These are phyloP conservation scores for Ornithoptera priamus DNA, from an alignment of 2,888 invertebrate genomes.

Conservation along the genomic window DNA sequence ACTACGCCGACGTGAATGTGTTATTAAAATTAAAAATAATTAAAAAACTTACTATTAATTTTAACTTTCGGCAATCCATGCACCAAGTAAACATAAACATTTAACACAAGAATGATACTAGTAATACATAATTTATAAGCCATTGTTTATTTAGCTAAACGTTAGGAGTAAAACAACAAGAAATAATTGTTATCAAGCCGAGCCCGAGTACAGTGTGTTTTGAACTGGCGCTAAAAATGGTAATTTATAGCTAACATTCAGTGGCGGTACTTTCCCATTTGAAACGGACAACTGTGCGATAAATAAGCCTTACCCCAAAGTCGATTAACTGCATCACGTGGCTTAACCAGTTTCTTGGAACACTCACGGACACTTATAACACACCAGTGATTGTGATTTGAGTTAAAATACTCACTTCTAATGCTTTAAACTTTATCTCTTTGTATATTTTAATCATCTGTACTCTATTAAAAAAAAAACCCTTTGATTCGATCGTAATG, in stretches of 20 bases:
- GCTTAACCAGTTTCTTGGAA: background rate
- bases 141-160: background rate
- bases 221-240: background rate
- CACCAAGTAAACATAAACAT: background rate
- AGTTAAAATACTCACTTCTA: background rate
- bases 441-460: too few relatives aligned
- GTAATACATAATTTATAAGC: background rate
- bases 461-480: too few relatives aligned
- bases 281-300: background rate
- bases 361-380: background rate
- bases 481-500: too few relatives aligned
- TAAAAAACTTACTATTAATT: slow-evolving; percentile 1
- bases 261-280: slow-evolving; percentile 24
- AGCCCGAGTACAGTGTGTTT: background rate
- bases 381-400: background rate
- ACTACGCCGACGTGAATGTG: too few relatives aligned
- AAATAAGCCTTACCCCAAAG: slow-evolving; percentile 12
- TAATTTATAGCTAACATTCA: slow-evolving; percentile 10
- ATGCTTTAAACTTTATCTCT: background rate
- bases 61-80: slow-evolving; percentile 17
- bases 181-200: slow-evolving; percentile 4
- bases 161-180: background rate
- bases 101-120: slow-evolving; percentile 8
- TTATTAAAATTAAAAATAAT: background rate
- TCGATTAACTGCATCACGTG: slow-evolving; percentile 10